phyloP scores from a whole-genome alignment of 2,797 vertebrate genomes.

The Eulemur coronatus region DNA sequence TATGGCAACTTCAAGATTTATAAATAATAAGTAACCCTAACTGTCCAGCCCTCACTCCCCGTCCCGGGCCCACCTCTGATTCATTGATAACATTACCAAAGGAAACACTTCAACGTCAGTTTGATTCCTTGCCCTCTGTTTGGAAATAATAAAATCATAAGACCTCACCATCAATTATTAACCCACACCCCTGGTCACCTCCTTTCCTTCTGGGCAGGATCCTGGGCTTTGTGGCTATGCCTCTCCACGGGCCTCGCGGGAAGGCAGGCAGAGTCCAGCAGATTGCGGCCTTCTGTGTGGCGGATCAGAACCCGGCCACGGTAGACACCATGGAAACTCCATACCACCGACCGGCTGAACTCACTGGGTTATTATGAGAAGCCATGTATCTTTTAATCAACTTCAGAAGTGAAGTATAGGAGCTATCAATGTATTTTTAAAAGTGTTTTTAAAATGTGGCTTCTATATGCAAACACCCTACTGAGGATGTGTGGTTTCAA shows the following conservation, averaged over 20 bases:
- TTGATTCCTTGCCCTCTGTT: slow-evolving; percentile 37
- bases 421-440: background rate
- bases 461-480: background rate
- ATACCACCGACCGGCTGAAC: background rate
- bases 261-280: background rate
- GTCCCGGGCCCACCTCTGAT: background rate
- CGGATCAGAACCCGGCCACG: background rate
- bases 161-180: slow-evolving; percentile 46
- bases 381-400: background rate
- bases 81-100: background rate
- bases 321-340: background rate
- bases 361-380: background rate
- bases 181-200: background rate
- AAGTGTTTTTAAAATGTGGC: background rate
- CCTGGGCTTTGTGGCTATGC: background rate
- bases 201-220: background rate
- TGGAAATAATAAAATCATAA: slow-evolving; percentile 43
- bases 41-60: background rate
- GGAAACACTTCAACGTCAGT: background rate
- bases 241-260: background rate
- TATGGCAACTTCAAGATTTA: background rate
- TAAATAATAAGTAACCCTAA: background rate
- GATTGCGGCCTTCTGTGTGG: background rate
- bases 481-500: background rate
- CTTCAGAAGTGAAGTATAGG: background rate